These are phyloP conservation scores for Halcyon senegalensis DNA, from an alignment of 2,113 vertebrate genomes.

Conservation along the genomic window DNA sequence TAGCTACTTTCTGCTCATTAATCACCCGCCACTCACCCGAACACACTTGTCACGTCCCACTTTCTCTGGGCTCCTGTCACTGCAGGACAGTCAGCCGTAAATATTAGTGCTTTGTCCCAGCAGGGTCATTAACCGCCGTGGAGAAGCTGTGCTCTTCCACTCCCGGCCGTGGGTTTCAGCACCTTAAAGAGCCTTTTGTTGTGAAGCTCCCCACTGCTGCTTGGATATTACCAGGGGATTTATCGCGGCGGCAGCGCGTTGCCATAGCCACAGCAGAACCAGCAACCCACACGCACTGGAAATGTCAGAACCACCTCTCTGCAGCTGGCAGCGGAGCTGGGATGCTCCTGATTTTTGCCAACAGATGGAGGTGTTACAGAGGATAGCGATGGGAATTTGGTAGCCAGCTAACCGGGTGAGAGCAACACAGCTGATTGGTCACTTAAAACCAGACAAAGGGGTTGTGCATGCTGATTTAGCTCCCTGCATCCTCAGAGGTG, in stretches of 20 bases:
- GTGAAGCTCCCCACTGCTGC: neutral
- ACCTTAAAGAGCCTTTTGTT: neutral
- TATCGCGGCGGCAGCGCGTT: constrained; percentile 11
- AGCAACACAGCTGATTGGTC: accelerated
- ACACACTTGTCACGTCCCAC: neutral
- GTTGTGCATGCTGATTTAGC: neutral
- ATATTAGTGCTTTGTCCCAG: neutral
- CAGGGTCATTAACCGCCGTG: neutral
- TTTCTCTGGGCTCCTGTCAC: neutral
- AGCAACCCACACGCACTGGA: neutral
- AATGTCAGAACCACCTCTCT: neutral
- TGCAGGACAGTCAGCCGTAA: neutral
- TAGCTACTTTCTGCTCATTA: neutral
- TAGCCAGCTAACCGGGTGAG: neutral
- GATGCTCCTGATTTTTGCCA: constrained; percentile 1
- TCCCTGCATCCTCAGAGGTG: neutral
- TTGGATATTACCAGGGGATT: neutral
- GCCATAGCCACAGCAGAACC: constrained; percentile 65
- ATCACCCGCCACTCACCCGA: neutral
- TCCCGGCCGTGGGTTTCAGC: neutral
- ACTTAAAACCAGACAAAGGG: neutral
- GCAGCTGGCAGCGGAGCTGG: neutral
- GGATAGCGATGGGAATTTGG: neutral
- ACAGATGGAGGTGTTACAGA: constrained; percentile 55
- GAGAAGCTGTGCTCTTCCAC: neutral